A percentile compares a stretch with the other conserved stretches of the same genome.
Conservation (phyloP, 2,888 invertebrate species). For the Polyommatus icarus region DNA sequence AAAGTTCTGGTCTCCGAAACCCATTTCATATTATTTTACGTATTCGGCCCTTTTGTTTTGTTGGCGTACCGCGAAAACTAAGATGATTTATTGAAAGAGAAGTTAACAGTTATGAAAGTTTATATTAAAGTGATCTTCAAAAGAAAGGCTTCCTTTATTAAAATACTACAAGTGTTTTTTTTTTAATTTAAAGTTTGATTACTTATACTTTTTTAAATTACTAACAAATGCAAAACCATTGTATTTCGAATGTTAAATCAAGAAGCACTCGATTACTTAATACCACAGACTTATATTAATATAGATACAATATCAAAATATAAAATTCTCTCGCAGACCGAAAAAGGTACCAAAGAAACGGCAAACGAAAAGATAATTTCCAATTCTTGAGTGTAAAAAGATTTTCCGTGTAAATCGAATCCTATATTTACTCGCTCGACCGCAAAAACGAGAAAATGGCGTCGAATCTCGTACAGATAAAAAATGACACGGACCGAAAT, state of each 20-base stretch:
- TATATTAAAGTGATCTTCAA: too few species aligned
- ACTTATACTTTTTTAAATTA: too few species aligned
- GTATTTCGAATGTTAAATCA: background rate
- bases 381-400: slow-evolving; percentile 22
- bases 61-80: too few species aligned
- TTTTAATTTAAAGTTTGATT: too few species aligned
- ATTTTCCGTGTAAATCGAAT: slow-evolving; percentile 27
- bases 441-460: slow-evolving; percentile 22
- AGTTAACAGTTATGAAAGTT: too few species aligned
- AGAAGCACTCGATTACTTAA: background rate
- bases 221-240: background rate
- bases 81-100: too few species aligned
- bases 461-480: slow-evolving; percentile 13
- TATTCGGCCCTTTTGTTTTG: background rate
- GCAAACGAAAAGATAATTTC: slow-evolving; percentile 20
- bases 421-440: slow-evolving; percentile 18
- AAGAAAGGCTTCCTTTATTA: too few species aligned
- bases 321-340: background rate
- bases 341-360: background rate
- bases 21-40: background rate
- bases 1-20: background rate
- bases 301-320: background rate
- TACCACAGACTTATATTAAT: background rate
- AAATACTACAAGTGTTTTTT: too few species aligned
- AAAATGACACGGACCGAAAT: slow-evolving; percentile 20